Percentiles rank a stretch among this genome's conserved stretches.
These are phyloP conservation scores for Labeo rohita DNA, from an alignment of 2,113 vertebrate species.

Conservation along the genomic window DNA sequence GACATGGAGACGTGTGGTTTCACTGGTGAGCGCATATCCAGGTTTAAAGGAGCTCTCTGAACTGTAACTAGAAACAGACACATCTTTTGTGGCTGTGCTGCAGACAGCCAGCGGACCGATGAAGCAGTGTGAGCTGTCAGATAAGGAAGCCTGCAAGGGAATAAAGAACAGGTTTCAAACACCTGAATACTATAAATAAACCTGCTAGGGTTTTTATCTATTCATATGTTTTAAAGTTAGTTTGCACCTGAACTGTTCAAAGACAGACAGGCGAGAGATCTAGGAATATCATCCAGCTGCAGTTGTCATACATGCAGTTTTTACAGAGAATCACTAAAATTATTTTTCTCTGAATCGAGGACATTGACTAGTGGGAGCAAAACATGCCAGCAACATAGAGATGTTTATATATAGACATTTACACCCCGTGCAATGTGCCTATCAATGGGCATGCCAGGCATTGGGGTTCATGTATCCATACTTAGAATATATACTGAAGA, in stretches of 20 bases:
- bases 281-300: slow-evolving; percentile 37
- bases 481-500: slow-evolving; percentile 29
- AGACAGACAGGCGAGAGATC: slow-evolving; percentile 37
- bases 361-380: neutral
- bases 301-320: neutral
- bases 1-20: slow-evolving; percentile 33
- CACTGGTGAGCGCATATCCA: neutral
- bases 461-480: slow-evolving; percentile 31
- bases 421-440: slow-evolving; percentile 3
- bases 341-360: neutral
- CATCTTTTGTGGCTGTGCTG: slow-evolving; percentile 42
- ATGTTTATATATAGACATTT: slow-evolving; percentile 30
- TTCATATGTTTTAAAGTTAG: slow-evolving; percentile 48
- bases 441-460: slow-evolving; percentile 31
- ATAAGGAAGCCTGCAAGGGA: slow-evolving; percentile 41
- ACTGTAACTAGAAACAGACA: slow-evolving; percentile 34
- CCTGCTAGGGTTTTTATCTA: neutral
- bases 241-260: slow-evolving; percentile 28
- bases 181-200: slow-evolving; percentile 52
- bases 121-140: slow-evolving; percentile 40
- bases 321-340: slow-evolving; percentile 8
- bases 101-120: slow-evolving; percentile 41
- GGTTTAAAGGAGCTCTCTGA: slow-evolving; percentile 26
- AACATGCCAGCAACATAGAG: neutral
- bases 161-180: slow-evolving; percentile 32